phyloP scores from a whole-genome alignment of 2,888 invertebrate species.

The Macrophya alboannulata region DNA sequence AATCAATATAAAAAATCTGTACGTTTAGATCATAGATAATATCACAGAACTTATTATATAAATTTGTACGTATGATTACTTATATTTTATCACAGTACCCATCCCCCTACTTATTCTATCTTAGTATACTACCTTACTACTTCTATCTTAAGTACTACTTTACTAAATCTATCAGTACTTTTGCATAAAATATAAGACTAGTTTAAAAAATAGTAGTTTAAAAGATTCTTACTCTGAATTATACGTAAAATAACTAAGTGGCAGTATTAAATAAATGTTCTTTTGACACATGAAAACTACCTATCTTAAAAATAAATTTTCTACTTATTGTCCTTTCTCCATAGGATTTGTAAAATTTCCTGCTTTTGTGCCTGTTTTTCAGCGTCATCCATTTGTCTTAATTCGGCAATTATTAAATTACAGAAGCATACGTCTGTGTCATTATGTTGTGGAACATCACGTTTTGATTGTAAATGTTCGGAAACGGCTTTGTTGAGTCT shows the following conservation, averaged over 20 bases:
- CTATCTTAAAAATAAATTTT: background rate
- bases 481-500: background rate
- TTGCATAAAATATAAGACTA: slow-evolving; percentile 4
- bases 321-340: background rate
- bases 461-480: background rate
- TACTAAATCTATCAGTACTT: background rate
- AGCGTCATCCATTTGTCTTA: background rate
- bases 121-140: too few species aligned
- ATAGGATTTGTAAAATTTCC: slow-evolving; percentile 19
- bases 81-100: background rate
- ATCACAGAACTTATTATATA: background rate
- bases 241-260: background rate
- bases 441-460: too few species aligned
- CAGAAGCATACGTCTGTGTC: background rate
- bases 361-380: slow-evolving; percentile 3
- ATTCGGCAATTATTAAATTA: background rate
- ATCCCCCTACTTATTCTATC: background rate
- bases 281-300: slow-evolving; percentile 3
- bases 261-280: background rate
- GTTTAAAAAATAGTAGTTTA: background rate
- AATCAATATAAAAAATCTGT: too few species aligned
- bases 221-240: background rate
- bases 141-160: background rate
- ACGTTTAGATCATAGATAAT: slow-evolving; percentile 3
- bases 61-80: slow-evolving; percentile 2